A percentile compares a stretch with the other conserved stretches of the same genome.
These are phyloP conservation scores for Andrena marginata DNA, from an alignment of 2,888 invertebrate genomes.

Conservation along the genomic window DNA sequence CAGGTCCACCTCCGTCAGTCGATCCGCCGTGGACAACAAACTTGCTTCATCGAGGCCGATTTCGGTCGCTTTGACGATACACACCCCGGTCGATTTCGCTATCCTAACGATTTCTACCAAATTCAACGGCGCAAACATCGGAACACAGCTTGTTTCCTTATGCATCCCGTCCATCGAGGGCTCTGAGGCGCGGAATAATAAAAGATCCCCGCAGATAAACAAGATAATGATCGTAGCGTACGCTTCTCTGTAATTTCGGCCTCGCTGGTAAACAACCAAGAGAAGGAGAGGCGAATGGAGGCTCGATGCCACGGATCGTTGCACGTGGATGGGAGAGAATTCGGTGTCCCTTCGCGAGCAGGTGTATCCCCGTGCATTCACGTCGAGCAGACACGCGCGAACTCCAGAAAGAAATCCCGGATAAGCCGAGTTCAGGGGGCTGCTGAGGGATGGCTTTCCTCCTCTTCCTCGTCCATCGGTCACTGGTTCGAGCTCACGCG, in stretches of 20 bases:
- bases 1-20: not conserved
- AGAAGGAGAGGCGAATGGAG: not conserved
- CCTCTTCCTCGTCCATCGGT: slow-evolving; percentile 33
- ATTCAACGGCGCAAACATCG: not conserved
- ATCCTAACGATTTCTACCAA: not conserved
- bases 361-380: slow-evolving; percentile 55
- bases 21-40: not conserved
- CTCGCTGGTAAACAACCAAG: not conserved
- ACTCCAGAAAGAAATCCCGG: slow-evolving; percentile 68
- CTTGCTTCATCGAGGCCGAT: not conserved
- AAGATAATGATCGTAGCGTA: slow-evolving; percentile 10
- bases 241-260: slow-evolving; percentile 2
- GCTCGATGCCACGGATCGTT: slow-evolving; percentile 19
- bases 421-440: slow-evolving; percentile 69
- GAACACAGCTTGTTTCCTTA: not conserved
- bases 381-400: slow-evolving; percentile 61
- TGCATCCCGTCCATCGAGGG: not conserved
- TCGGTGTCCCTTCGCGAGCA: slow-evolving; percentile 32
- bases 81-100: not conserved
- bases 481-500: slow-evolving; percentile 20
- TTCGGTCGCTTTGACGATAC: not conserved
- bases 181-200: not conserved
- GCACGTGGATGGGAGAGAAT: slow-evolving; percentile 24
- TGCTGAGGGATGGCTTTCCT: slow-evolving; percentile 20
- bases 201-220: not conserved